These are phyloP conservation scores for Diogma glabrata DNA, from an alignment of 2,888 invertebrate genomes.

Conservation along the genomic window DNA sequence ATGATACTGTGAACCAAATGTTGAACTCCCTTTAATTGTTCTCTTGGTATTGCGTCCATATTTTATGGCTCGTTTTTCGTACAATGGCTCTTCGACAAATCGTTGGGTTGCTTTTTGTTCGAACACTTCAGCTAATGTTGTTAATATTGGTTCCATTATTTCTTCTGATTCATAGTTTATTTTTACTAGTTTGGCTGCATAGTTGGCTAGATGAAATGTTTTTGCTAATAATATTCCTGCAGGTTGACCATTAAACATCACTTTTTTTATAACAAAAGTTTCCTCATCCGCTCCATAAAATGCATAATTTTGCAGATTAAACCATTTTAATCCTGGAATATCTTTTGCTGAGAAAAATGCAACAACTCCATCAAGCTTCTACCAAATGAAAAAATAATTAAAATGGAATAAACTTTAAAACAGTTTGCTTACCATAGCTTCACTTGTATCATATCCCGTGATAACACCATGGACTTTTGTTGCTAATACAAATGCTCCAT, in stretches of 20 bases:
- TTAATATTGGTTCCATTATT: constrained; percentile 21
- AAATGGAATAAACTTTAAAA: no score
- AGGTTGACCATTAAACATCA: constrained; percentile 28
- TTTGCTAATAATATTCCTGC: constrained; percentile 52
- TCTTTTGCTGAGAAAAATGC: constrained; percentile 50
- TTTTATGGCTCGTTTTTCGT: constrained; percentile 21
- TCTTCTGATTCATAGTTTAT: constrained; percentile 31
- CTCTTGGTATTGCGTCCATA: constrained; percentile 22
- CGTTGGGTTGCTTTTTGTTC: constrained; percentile 21
- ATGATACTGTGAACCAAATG: constrained; percentile 52
- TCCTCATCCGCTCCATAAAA: constrained; percentile 18
- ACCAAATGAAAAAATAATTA: no score
- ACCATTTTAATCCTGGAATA: constrained; percentile 51
- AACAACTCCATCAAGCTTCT: no score
- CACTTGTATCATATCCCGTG: constrained; percentile 46
- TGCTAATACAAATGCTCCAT: constrained; percentile 56
- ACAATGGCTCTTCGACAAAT: constrained; percentile 11
- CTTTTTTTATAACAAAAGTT: constrained; percentile 17
- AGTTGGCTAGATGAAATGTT: constrained; percentile 40
- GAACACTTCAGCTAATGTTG: constrained; percentile 37
- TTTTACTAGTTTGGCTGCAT: constrained; percentile 43
- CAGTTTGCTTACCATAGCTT: constrained; percentile 55
- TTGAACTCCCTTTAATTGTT: constrained; percentile 41
- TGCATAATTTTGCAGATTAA: no score
- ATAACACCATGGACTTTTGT: constrained; percentile 46